phyloP scores from a whole-genome alignment of 2,797 vertebrate genomes.

The Xenopus petersii region DNA sequence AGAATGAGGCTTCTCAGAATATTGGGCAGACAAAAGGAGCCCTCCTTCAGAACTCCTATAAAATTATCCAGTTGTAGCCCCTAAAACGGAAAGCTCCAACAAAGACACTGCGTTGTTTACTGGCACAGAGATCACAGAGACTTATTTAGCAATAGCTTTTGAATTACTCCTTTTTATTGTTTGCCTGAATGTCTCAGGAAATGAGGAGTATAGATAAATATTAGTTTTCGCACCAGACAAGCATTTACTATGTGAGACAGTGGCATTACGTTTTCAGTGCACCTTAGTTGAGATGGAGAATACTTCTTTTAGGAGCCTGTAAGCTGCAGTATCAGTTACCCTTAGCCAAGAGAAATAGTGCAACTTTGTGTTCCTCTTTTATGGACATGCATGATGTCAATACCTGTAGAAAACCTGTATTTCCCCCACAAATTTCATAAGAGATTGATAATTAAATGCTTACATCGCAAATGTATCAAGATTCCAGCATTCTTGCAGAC shows the following conservation, averaged over 20 bases:
- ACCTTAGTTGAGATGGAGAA: no score
- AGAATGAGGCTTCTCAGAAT: conserved; percentile 50
- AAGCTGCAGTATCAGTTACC: no score
- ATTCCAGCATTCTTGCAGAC: no score
- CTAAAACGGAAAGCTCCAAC: conserved; percentile 5
- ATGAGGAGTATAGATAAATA: conserved; percentile 22
- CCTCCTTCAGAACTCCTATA: conserved; percentile 55
- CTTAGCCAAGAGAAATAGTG: no score
- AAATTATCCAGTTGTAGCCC: conserved; percentile 55
- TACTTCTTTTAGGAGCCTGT: no score
- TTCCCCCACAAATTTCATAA: no score
- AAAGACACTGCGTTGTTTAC: conserved; percentile 23
- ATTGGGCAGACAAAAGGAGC: conserved; percentile 60
- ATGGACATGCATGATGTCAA: no score
- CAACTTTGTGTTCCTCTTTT: no score
- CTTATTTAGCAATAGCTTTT: conserved; percentile 13
- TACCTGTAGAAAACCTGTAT: no score
- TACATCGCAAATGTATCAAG: no score
- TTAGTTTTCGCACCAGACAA: conserved; percentile 18
- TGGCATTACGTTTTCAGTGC: no score
- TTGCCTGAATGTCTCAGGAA: conserved; percentile 25
- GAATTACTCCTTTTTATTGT: conserved; percentile 24
- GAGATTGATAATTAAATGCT: no score
- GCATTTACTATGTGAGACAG: not conserved
- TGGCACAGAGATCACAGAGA: conserved; percentile 17